A percentile compares a stretch with the other conserved stretches of the same genome.
These are phyloP conservation scores for Oopsacas minuta DNA, from an alignment of 37 sponge, comb jelly and placozoan genomes.

Conservation along the genomic window DNA sequence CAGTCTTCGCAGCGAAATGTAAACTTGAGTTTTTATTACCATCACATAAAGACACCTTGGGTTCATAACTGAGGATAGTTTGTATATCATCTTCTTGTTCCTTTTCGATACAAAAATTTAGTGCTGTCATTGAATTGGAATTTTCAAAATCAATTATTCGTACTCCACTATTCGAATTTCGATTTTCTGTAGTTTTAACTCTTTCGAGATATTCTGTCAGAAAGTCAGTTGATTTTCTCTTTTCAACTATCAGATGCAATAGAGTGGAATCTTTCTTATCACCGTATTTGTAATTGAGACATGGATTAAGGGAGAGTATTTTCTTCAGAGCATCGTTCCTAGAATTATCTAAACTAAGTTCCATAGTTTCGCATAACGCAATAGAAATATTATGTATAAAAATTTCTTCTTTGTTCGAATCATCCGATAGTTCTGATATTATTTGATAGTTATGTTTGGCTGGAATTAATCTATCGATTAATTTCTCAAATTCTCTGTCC, in stretches of 20 bases:
- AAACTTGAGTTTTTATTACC: not conserved
- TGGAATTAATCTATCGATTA: not conserved
- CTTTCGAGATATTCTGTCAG: too few species aligned
- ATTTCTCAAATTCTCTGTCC: not conserved
- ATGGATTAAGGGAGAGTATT: not conserved
- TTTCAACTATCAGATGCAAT: not conserved
- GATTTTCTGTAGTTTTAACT: too few species aligned
- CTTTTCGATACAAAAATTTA: not conserved
- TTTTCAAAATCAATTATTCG: not conserved
- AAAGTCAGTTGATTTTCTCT: not conserved
- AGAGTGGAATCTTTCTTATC: not conserved
- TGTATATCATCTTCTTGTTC: not conserved
- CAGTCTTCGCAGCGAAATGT: not conserved
- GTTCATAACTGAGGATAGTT: not conserved
- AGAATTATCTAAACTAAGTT: not conserved
- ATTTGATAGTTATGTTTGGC: not conserved
- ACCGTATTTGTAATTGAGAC: not conserved
- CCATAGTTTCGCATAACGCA: not conserved
- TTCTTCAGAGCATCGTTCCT: not conserved
- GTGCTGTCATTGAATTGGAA: not conserved
- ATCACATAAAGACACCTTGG: not conserved
- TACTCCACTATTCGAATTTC: too few species aligned
- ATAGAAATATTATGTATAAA: not conserved
- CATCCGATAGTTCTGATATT: not conserved
- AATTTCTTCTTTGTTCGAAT: not conserved